Conservation (phyloP, 2,888 invertebrate genomes). For the Diachrysia chrysitis region DNA sequence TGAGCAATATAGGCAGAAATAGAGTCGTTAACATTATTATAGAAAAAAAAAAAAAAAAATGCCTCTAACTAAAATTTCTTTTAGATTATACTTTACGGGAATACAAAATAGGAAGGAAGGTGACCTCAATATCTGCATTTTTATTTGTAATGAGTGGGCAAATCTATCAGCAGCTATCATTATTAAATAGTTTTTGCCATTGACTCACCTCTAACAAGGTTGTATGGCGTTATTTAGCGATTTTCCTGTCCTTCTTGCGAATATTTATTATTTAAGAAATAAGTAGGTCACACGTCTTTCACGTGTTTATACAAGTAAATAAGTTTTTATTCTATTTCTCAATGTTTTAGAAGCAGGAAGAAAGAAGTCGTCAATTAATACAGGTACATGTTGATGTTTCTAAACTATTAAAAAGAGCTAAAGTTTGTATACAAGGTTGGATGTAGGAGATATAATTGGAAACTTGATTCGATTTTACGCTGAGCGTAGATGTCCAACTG, state of each 20-base stretch:
- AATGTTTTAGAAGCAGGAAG: neutral
- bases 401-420: neutral
- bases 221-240: constrained; percentile 18
- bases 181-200: constrained; percentile 29
- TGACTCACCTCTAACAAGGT: constrained; percentile 41
- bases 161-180: constrained; percentile 20
- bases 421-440: too few species aligned
- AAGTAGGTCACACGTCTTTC: neutral
- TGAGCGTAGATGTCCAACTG: too few species aligned
- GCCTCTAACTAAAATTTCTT: neutral
- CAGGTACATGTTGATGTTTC: neutral
- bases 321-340: neutral
- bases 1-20: too few species aligned
- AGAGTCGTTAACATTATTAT: too few species aligned
- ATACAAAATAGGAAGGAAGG: constrained; percentile 4
- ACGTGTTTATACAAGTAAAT: neutral
- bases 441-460: too few species aligned
- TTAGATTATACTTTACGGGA: neutral
- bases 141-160: neutral
- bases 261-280: constrained; percentile 17
- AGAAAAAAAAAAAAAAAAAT: too few species aligned
- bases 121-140: neutral
- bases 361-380: neutral
- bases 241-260: constrained; percentile 39
- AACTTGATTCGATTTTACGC: too few species aligned